Conservation (phyloP, 2,888 invertebrate genomes). For the Euzophera pinguis region DNA sequence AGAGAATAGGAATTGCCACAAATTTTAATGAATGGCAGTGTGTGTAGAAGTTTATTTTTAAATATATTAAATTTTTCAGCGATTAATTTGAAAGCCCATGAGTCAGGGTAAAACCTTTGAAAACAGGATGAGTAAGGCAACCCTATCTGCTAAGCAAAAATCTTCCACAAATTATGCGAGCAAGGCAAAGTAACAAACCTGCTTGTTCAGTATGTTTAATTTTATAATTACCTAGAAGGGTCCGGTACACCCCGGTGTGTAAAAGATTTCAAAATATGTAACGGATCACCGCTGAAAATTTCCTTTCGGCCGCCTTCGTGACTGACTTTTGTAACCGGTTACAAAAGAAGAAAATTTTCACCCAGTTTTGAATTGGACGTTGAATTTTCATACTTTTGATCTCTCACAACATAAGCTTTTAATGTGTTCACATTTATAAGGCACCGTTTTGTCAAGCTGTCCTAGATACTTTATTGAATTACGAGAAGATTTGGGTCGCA, state of each 20-base stretch:
- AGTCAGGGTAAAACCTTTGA: no score
- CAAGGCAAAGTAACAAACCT: neutral
- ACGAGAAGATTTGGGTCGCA: neutral
- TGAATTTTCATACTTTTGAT: conserved; percentile 9
- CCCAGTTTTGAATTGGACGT: neutral
- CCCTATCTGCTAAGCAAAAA: neutral
- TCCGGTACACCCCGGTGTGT: neutral
- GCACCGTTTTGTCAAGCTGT: neutral
- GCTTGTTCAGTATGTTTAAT: neutral
- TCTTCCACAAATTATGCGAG: neutral
- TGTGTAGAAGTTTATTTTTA: no score
- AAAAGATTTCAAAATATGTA: conserved; percentile 1
- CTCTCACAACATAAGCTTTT: neutral
- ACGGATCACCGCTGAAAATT: neutral
- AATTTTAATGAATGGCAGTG: no score
- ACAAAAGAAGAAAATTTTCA: no score
- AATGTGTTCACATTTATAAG: neutral
- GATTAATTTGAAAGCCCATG: no score
- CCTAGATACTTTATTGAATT: neutral
- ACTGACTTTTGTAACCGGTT: no score
- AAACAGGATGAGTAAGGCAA: neutral
- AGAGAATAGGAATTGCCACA: no score
- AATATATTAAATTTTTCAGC: no score
- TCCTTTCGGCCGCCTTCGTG: no score
- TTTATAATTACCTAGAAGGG: neutral